These are phyloP conservation scores for Ophioninae sp. DNA, from an alignment of 2,888 invertebrate genomes.

Conservation along the genomic window DNA sequence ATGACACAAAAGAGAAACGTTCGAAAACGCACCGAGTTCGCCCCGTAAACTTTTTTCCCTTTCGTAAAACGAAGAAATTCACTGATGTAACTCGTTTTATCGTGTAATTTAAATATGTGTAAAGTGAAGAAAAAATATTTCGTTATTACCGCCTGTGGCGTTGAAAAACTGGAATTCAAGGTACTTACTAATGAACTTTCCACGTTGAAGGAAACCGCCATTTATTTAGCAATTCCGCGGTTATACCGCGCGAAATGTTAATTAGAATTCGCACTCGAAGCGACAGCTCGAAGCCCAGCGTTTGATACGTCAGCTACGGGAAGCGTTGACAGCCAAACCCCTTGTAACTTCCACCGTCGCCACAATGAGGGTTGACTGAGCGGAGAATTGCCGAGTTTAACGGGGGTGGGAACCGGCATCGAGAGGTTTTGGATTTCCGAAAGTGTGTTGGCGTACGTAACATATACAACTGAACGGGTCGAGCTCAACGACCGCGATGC, in stretches of 20 bases:
- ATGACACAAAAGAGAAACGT: too few relatives aligned
- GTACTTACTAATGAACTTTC: too few relatives aligned
- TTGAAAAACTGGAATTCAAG: too few relatives aligned
- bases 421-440: conserved; percentile 33
- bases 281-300: conserved; percentile 5
- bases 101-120: too few relatives aligned
- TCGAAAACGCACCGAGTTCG: too few relatives aligned
- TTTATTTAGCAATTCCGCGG: not conserved
- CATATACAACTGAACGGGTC: conserved; percentile 16
- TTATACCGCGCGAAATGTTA: conserved; percentile 23
- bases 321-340: conserved; percentile 28
- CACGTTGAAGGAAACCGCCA: too few relatives aligned
- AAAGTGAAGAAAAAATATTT: too few relatives aligned
- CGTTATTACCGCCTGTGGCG: too few relatives aligned
- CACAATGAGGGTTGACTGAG: conserved; percentile 46
- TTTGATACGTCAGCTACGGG: conserved; percentile 30
- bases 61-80: too few relatives aligned
- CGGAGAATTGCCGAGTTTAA: conserved; percentile 26
- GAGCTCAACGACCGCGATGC: conserved; percentile 30
- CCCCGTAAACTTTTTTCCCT: too few relatives aligned
- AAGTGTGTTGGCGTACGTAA: not conserved
- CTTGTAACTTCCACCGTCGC: conserved; percentile 22
- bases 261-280: conserved; percentile 30
- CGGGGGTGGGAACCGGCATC: conserved; percentile 22
- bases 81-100: too few relatives aligned